Evolutionary conservation across 1,140 invertebrate genomes (phyloP).

Genomic region (Stenopsyche tienmushanensis): DNA sequence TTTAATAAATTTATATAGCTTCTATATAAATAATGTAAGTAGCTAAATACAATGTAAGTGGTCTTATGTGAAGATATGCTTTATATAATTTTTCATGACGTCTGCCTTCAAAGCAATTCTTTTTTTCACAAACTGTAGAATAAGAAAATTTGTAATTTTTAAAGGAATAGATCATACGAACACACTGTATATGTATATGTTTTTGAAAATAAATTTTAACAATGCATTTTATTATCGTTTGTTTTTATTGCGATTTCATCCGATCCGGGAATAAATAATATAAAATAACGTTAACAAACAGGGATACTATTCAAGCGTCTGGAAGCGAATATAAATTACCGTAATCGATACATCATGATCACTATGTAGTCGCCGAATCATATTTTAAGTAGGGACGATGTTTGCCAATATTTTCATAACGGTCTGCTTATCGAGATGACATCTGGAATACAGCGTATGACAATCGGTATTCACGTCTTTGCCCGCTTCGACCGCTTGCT

Average conservation of each 20-base stretch:
- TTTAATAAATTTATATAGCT: too few relatives aligned
- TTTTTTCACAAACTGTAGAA: slow-evolving; percentile 19
- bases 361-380: too few relatives aligned
- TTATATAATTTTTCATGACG: slow-evolving; percentile 10
- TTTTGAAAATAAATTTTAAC: slow-evolving; percentile 24
- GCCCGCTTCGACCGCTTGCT: slow-evolving; percentile 71
- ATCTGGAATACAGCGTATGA: slow-evolving; percentile 59
- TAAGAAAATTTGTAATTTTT: slow-evolving; percentile 31
- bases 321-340: background rate
- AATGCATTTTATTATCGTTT: background rate
- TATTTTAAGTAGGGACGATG: slow-evolving; percentile 51
- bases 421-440: slow-evolving; percentile 65
- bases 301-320: background rate
- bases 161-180: background rate
- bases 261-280: background rate
- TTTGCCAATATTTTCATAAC: slow-evolving; percentile 62
- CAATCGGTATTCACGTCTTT: slow-evolving; percentile 62
- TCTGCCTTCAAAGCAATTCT: slow-evolving; percentile 19
- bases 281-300: background rate
- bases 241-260: background rate
- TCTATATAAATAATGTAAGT: background rate
- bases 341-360: too few relatives aligned
- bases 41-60: slow-evolving; percentile 16
- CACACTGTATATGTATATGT: slow-evolving; percentile 9
- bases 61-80: background rate